phyloP scores from a whole-genome alignment of 2,113 vertebrate genomes.

The Ceuthmochares aereus region DNA sequence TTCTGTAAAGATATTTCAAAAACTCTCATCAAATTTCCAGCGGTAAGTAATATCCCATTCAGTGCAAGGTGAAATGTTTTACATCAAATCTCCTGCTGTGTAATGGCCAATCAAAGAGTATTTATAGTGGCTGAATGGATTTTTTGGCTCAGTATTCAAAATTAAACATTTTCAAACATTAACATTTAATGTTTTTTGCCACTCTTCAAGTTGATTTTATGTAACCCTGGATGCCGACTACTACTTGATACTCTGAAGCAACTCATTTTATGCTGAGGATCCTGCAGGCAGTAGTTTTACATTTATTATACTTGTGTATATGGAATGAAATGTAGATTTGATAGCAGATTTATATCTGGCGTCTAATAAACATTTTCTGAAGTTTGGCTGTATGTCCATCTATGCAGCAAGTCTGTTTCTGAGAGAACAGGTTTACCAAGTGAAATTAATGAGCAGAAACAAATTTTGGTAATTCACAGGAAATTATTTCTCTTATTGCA shows the following conservation, averaged over 20 bases:
- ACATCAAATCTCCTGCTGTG: constrained; percentile 74
- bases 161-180: constrained; percentile 77
- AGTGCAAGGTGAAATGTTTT: constrained; percentile 75
- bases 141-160: constrained; percentile 75
- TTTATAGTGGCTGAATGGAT: constrained; percentile 75
- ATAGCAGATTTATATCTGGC: constrained; percentile 40
- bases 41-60: constrained; percentile 73
- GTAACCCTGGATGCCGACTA: constrained; percentile 69
- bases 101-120: constrained; percentile 78
- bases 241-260: constrained; percentile 60
- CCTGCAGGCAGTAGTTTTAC: constrained; percentile 45
- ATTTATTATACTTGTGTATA: constrained; percentile 57
- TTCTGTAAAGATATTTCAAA: constrained; percentile 75
- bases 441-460: not conserved
- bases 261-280: constrained; percentile 63
- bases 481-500: constrained; percentile 58
- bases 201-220: constrained; percentile 76
- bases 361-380: constrained; percentile 3
- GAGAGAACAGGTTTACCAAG: not conserved
- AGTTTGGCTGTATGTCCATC: not conserved
- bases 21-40: constrained; percentile 75
- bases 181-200: constrained; percentile 75
- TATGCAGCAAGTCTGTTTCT: not conserved
- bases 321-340: constrained; percentile 59
- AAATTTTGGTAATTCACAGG: not conserved